Evolutionary conservation across 2,888 invertebrate species (phyloP).

Genomic region (Euzophera pinguis): DNA sequence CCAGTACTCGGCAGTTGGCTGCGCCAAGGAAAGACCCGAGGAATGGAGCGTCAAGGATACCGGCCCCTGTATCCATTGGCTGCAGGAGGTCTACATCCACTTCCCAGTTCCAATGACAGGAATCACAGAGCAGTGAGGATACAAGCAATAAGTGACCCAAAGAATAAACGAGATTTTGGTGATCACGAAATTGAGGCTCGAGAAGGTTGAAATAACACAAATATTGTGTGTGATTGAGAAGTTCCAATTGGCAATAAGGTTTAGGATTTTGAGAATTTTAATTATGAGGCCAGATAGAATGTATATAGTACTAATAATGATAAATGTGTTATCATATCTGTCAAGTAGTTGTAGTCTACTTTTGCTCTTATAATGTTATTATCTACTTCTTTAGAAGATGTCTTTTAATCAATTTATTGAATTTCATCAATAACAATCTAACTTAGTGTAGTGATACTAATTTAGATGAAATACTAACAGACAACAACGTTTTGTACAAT

Average conservation of each 20-base stretch:
- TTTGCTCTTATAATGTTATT: conserved; percentile 17
- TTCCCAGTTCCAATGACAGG: conserved; percentile 68
- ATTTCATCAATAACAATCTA: conserved; percentile 15
- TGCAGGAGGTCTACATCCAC: conserved; percentile 71
- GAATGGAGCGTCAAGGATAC: conserved; percentile 66
- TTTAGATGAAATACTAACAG: conserved; percentile 43
- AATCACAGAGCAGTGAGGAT: conserved; percentile 35
- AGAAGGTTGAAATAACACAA: conserved; percentile 16
- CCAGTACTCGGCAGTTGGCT: conserved; percentile 74
- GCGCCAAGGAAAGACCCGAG: conserved; percentile 69
- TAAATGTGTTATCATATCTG: conserved; percentile 28
- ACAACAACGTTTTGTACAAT: conserved; percentile 21
- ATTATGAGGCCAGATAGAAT: conserved; percentile 12
- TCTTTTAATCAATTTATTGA: conserved; percentile 12
- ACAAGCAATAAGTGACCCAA: conserved; percentile 28
- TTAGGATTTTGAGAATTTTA: conserved; percentile 6
- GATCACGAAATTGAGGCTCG: conserved; percentile 13
- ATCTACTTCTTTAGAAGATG: background rate
- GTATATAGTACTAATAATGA: background rate
- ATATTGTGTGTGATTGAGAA: conserved; percentile 23
- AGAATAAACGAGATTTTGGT: conserved; percentile 26
- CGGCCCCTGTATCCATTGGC: conserved; percentile 66
- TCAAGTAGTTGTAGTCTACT: conserved; percentile 25
- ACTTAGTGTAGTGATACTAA: conserved; percentile 34
- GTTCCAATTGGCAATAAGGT: conserved; percentile 30